These are phyloP conservation scores for Tauraco erythrolophus DNA, from an alignment of 2,113 vertebrate species.

Conservation along the genomic window DNA sequence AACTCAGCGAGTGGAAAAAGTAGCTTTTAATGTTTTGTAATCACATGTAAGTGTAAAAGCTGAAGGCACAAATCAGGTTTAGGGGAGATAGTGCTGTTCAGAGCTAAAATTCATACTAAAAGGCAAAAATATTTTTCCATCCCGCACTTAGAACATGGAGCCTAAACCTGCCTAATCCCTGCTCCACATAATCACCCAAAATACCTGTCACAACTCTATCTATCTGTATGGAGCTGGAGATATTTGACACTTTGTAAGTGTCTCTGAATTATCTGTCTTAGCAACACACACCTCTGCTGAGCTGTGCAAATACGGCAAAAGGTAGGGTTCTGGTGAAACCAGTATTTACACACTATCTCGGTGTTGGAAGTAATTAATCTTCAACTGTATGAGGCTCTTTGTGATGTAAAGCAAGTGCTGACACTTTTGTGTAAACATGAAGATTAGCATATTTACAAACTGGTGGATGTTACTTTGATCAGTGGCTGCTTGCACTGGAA, in stretches of 20 bases:
- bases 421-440: constrained; percentile 84
- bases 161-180: neutral
- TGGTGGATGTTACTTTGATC: constrained; percentile 79
- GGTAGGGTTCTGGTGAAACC: constrained; percentile 41
- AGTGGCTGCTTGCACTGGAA: constrained; percentile 72
- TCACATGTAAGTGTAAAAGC: neutral
- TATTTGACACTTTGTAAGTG: constrained; percentile 43
- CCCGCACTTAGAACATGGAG: neutral
- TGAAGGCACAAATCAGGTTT: neutral
- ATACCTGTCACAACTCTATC: constrained; percentile 2
- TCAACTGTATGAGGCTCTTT: constrained; percentile 71
- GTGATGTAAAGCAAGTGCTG: constrained; percentile 77
- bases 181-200: neutral
- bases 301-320: constrained; percentile 62
- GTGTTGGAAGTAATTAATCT: constrained; percentile 82
- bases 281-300: constrained; percentile 34
- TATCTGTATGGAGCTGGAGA: neutral
- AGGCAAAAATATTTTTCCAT: neutral
- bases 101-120: neutral
- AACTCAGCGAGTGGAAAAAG: neutral
- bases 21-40: constrained; percentile 2
- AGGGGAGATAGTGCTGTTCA: neutral
- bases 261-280: constrained; percentile 31
- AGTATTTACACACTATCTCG: constrained; percentile 73
- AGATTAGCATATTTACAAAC: constrained; percentile 84